Evolutionary conservation across 2,888 invertebrate genomes (phyloP).

Genomic region (Lysandra coridon): DNA sequence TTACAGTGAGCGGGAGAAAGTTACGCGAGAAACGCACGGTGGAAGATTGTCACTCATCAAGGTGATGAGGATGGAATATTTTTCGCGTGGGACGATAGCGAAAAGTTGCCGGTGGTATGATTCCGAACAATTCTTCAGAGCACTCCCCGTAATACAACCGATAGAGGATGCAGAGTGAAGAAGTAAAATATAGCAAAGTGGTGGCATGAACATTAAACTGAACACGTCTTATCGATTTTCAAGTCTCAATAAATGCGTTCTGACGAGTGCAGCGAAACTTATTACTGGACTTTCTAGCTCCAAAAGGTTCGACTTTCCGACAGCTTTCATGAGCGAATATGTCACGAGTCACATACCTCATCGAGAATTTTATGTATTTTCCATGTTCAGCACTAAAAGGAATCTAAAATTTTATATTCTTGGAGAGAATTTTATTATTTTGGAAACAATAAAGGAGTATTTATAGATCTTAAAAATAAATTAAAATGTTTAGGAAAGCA

Average conservation of each 20-base stretch:
- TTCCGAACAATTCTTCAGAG: too few relatives aligned
- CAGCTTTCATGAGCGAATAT: slow-evolving; percentile 49
- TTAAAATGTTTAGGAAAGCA: too few relatives aligned
- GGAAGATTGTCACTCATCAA: too few relatives aligned
- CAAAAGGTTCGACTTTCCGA: slow-evolving; percentile 48
- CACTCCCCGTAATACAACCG: too few relatives aligned
- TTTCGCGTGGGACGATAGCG: too few relatives aligned
- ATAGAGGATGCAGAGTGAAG: too few relatives aligned
- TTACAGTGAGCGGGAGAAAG: too few relatives aligned
- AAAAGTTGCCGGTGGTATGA: too few relatives aligned
- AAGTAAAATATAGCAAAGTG: neutral
- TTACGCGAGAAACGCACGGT: too few relatives aligned
- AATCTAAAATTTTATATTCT: neutral
- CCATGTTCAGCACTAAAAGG: neutral
- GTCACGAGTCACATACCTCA: neutral
- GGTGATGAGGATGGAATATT: too few relatives aligned
- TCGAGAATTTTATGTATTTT: neutral
- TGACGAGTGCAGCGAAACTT: slow-evolving; percentile 36
- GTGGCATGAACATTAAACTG: neutral
- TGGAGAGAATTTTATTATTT: neutral
- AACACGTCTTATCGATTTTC: slow-evolving; percentile 11
- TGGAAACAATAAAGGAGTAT: too few relatives aligned
- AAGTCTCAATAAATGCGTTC: slow-evolving; percentile 10
- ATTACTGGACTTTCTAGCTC: slow-evolving; percentile 50
- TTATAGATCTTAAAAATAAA: too few relatives aligned